Percentiles rank a stretch among this genome's conserved stretches.
Evolutionary conservation across 2,113 vertebrate species (phyloP).

Genomic region (Buteo buteo): DNA sequence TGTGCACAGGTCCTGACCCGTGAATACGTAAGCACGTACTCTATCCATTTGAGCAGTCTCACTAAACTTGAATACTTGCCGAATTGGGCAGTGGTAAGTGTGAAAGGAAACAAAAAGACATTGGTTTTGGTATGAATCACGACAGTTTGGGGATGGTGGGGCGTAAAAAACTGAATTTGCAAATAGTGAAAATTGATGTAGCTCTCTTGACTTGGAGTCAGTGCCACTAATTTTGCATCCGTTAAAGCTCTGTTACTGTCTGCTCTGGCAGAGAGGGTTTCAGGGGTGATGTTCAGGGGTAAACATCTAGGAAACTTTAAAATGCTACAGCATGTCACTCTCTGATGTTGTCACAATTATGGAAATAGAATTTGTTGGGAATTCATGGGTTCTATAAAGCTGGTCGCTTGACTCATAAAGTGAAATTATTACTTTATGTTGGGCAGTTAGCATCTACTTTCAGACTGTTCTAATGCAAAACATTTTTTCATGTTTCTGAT

Average conservation of each 20-base stretch:
- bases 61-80: not conserved
- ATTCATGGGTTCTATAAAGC: not conserved
- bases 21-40: not conserved
- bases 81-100: not conserved
- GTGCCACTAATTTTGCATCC: not conserved
- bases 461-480: not conserved
- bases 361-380: not conserved
- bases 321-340: accelerated
- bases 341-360: not conserved
- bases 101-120: not conserved
- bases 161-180: not conserved
- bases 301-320: not conserved
- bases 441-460: not conserved
- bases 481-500: not conserved
- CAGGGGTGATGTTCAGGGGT: not conserved
- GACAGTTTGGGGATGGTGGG: not conserved
- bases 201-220: not conserved
- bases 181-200: accelerated
- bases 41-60: not conserved
- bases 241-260: not conserved
- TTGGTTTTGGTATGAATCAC: not conserved
- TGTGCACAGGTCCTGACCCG: not conserved
- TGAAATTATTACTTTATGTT: not conserved
- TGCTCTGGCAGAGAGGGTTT: not conserved
- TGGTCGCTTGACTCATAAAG: not conserved